Evolutionary conservation across 53 echinoderm and acorn worm genomes (phyloP).

Genomic region (Echinometra lucunter): DNA sequence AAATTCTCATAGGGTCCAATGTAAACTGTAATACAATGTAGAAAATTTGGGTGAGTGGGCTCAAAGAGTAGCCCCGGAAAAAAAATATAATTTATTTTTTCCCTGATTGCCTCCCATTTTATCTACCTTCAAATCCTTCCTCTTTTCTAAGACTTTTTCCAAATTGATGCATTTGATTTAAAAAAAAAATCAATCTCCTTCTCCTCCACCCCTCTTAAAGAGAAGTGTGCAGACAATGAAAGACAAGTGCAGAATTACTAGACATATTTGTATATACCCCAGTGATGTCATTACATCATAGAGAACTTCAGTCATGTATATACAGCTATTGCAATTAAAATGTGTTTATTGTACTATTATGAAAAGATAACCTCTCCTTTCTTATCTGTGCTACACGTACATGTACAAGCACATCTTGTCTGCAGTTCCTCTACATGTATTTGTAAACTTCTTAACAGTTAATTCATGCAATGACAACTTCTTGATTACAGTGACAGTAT

Average conservation of each 20-base stretch:
- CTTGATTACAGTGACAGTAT: not conserved
- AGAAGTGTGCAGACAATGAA: not conserved
- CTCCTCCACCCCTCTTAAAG: too few species aligned
- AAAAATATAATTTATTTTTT: too few species aligned
- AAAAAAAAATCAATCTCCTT: too few species aligned
- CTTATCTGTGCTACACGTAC: too few species aligned
- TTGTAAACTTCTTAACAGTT: not conserved
- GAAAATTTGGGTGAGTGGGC: too few species aligned
- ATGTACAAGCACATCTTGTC: not conserved
- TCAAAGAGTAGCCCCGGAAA: too few species aligned
- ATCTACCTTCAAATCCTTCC: too few species aligned
- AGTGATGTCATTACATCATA: not conserved
- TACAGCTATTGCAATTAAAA: not conserved
- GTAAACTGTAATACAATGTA: too few species aligned
- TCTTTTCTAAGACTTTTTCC: too few species aligned
- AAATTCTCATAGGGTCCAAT: too few species aligned
- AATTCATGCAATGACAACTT: not conserved
- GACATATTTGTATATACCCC: not conserved
- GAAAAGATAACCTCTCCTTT: not conserved
- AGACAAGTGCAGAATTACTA: not conserved
- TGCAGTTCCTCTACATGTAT: not conserved
- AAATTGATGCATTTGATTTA: too few species aligned
- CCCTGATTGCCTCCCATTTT: too few species aligned
- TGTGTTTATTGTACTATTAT: not conserved
- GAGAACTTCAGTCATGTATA: not conserved